Percentiles rank a stretch among this genome's conserved stretches.
Conservation (phyloP, 1,140 invertebrate genomes). For the Drosophila sulfurigaster region DNA sequence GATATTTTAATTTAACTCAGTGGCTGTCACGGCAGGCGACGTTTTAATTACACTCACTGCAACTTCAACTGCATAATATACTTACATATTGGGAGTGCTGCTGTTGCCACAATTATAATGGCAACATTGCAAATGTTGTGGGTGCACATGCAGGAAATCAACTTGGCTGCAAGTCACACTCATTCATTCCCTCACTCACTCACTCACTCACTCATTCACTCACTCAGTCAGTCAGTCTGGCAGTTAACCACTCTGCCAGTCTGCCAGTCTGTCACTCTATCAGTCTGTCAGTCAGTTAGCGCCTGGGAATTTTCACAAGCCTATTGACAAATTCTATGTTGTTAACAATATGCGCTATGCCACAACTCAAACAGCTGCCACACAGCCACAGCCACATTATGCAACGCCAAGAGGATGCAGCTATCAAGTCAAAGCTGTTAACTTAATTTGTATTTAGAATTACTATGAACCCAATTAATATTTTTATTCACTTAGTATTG, state of each 20-base stretch:
- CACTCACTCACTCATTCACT: slow-evolving; percentile 3
- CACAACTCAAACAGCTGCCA: neutral
- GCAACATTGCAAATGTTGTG: slow-evolving; percentile 17
- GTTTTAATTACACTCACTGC: slow-evolving; percentile 59
- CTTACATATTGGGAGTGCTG: neutral
- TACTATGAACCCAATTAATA: too few species aligned
- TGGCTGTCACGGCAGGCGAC: slow-evolving; percentile 65
- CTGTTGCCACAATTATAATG: slow-evolving; percentile 16
- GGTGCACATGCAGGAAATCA: slow-evolving; percentile 35
- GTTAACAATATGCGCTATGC: slow-evolving; percentile 37
- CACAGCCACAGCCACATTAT: slow-evolving; percentile 9
- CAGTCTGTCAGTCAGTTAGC: slow-evolving; percentile 46
- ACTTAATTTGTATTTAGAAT: too few species aligned
- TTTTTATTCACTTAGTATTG: too few species aligned
- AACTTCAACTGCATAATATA: slow-evolving; percentile 49
- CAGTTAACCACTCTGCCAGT: neutral
- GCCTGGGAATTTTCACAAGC: slow-evolving; percentile 62
- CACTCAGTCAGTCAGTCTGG: slow-evolving; percentile 29
- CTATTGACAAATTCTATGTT: slow-evolving; percentile 50
- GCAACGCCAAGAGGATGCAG: slow-evolving; percentile 2
- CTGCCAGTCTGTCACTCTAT: slow-evolving; percentile 33
- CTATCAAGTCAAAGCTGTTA: neutral
- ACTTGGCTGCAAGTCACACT: slow-evolving; percentile 20
- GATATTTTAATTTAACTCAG: slow-evolving; percentile 65
- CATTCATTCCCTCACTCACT: slow-evolving; percentile 4